These are phyloP conservation scores for Cryptotis parvus DNA, from an alignment of 2,113 vertebrate species.

Conservation along the genomic window DNA sequence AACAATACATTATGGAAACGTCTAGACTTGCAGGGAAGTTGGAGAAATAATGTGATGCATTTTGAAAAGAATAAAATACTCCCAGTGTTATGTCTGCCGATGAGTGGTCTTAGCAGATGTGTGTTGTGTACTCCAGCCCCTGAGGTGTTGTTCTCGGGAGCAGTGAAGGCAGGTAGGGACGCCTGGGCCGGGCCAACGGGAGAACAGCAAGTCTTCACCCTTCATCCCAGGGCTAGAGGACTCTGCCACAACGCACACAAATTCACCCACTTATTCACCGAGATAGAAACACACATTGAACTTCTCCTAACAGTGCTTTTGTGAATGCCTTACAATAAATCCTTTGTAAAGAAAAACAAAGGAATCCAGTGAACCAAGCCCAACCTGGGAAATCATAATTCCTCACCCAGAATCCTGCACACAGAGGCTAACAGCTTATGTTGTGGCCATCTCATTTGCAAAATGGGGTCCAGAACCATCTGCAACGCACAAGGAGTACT, in stretches of 20 bases:
- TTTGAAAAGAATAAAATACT: conserved; percentile 25
- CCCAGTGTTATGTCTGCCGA: neutral
- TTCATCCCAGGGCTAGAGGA: neutral
- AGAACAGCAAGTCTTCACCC: neutral
- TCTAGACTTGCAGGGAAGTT: neutral
- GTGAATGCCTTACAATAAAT: conserved; percentile 60
- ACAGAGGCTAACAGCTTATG: conserved; percentile 1
- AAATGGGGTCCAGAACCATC: neutral
- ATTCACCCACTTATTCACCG: conserved; percentile 40
- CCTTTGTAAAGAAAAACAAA: conserved; percentile 58
- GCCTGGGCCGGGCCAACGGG: neutral
- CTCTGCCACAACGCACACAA: neutral
- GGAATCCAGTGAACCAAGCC: conserved; percentile 45
- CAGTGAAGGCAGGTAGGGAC: neutral
- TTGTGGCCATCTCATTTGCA: neutral
- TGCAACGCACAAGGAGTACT: neutral
- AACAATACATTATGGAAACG: neutral
- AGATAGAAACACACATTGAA: conserved; percentile 49
- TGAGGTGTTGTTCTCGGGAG: neutral
- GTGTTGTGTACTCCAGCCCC: too few relatives aligned
- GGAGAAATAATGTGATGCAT: neutral
- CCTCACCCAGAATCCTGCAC: conserved; percentile 32
- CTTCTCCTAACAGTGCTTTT: conserved; percentile 69
- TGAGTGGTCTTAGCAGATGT: neutral
- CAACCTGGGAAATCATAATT: conserved; percentile 10